Evolutionary conservation across 2,797 vertebrate species (phyloP), one percentile per base, ranked within the genome.

Genomic region (Coregonus sp.): DNA sequence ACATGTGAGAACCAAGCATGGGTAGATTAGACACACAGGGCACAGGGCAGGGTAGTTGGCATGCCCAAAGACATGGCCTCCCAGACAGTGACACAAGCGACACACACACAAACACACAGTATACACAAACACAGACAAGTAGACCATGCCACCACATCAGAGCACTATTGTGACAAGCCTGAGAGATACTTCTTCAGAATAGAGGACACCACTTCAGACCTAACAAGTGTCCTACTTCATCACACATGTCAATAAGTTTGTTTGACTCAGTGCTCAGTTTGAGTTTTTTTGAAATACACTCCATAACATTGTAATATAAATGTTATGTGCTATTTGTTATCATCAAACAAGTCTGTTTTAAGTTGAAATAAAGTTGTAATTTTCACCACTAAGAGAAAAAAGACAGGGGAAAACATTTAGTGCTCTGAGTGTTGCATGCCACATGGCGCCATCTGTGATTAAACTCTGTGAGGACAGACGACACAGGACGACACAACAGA

Each of bases 11-110:
- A 72, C 25, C 76, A 78, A 78, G 70, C 74, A 77, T 75, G 75
- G 29, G 65, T 14, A 29, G 29, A 15, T 20, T 12, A 66, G 63
- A 29, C 69, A 77, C 67, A 82, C 68, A 81, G 71, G 77, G 73
- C 75, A 52, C 77, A 84, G 79, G 82, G 71, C 75, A 81, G 78
- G 81, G 70, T 80, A 80, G 85, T 73, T 1, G 6, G 72, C 70
- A 71, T 50, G 47, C 11, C 20, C 4, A 6, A 47, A 51, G 47
- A 51, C 40, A 51, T 20, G n/a, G 40, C 70, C 40, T 25, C 15
- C 33, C 16, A 52, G 47, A 51, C 70, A 72, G 20, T 25, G 47
- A 47, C 47, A 72, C 14, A 81, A 82, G 78, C 75, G 33, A 63
- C 66, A 71, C 37, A 70, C 69, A 77, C 77, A 81, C 66, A 33